Percentiles rank a stretch among this genome's conserved stretches.
Conservation (phyloP, 2,888 invertebrate genomes). For the Pachydiplax longipennis region DNA sequence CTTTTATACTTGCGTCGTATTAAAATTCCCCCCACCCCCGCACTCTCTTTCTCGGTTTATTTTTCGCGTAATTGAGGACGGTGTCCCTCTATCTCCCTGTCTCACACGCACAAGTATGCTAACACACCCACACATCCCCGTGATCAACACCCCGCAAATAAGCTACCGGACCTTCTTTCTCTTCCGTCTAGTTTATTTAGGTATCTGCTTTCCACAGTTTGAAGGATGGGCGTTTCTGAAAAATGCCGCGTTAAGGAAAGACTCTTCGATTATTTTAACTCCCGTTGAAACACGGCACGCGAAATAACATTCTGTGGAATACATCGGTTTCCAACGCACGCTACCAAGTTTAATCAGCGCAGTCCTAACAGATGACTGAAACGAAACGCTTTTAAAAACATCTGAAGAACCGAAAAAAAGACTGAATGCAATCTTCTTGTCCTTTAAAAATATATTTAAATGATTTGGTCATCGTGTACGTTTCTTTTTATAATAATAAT, state of each 20-base stretch:
- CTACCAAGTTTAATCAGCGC: background rate
- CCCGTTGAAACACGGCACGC: background rate
- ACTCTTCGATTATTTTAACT: background rate
- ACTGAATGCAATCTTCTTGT: no score
- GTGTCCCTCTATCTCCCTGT: background rate
- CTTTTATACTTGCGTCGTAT: conserved; percentile 16
- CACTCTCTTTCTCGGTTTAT: background rate
- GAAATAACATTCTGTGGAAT: background rate
- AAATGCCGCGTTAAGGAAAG: background rate
- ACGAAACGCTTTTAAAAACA: no score
- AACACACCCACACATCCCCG: background rate
- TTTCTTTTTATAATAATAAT: no score
- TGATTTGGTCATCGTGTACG: no score
- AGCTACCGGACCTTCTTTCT: background rate
- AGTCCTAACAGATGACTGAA: no score
- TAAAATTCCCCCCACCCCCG: background rate
- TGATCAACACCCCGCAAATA: background rate
- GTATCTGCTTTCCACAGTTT: background rate
- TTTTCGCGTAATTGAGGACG: background rate
- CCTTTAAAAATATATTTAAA: no score
- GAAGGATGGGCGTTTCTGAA: background rate
- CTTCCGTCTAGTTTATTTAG: background rate
- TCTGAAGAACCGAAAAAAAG: no score
- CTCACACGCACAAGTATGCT: background rate
- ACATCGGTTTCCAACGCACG: background rate